phyloP scores from a whole-genome alignment of 1,140 invertebrate species.

The Spodoptera frugiperda region DNA sequence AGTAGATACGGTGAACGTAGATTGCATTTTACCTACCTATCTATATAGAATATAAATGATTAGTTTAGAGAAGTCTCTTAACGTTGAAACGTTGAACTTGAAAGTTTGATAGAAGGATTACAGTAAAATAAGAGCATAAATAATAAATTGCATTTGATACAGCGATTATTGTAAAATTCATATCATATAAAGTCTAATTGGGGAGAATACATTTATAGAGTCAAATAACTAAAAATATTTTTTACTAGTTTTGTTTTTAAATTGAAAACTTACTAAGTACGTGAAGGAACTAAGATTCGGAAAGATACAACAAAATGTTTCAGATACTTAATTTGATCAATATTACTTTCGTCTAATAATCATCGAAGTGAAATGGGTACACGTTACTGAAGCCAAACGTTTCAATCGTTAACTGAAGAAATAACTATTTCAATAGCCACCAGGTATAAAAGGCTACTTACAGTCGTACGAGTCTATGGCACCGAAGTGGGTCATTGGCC shows the following conservation, averaged over 20 bases:
- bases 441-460: slow-evolving; percentile 53
- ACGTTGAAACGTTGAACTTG: neutral
- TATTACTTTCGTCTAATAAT: no score
- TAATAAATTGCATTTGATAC: no score
- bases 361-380: no score
- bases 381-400: neutral
- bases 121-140: no score
- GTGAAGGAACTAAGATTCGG: no score
- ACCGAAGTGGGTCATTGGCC: slow-evolving; percentile 81
- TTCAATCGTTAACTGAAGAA: slow-evolving; percentile 2
- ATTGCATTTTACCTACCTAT: slow-evolving; percentile 26
- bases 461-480: slow-evolving; percentile 63
- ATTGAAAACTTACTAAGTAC: no score
- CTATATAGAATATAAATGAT: neutral
- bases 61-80: neutral
- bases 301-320: neutral
- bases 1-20: slow-evolving; percentile 30
- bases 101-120: neutral
- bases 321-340: no score
- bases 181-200: no score
- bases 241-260: neutral
- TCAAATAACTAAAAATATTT: no score
- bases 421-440: slow-evolving; percentile 51
- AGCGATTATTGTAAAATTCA: no score
- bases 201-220: no score